Conservation (phyloP, 2,888 invertebrate genomes). For the Dryocosmus kuriphilus region DNA sequence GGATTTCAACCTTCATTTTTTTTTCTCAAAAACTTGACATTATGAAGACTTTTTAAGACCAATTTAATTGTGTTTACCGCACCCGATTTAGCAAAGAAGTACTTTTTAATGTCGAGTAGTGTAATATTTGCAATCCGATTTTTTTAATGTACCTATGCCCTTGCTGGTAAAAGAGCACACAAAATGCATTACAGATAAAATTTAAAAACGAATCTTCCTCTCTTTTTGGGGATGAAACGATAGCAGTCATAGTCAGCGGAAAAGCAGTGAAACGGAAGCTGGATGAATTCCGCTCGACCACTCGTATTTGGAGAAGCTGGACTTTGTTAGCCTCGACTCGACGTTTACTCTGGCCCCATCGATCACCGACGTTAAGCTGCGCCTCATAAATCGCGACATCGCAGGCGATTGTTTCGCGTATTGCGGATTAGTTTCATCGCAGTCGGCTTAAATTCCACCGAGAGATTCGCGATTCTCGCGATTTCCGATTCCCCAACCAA, state of each 20-base stretch:
- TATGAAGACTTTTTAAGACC: too few relatives aligned
- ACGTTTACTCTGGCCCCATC: conserved; percentile 36
- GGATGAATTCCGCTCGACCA: conserved; percentile 31
- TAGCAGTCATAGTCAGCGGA: background rate
- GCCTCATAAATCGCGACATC: conserved; percentile 33
- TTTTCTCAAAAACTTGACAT: too few relatives aligned
- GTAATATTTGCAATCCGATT: background rate
- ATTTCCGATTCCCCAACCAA: conserved; percentile 4
- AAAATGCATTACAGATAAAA: background rate
- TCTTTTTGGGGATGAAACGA: conserved; percentile 9
- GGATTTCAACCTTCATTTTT: too few relatives aligned
- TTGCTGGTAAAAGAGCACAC: background rate
- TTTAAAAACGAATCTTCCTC: background rate
- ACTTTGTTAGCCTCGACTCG: conserved; percentile 33
- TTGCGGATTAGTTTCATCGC: conserved; percentile 37
- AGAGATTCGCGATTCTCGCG: conserved; percentile 28
- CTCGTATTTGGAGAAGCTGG: conserved; percentile 37
- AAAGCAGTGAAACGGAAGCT: conserved; percentile 26
- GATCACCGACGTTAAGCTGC: conserved; percentile 34
- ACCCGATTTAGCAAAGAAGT: too few relatives aligned
- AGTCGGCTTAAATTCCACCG: conserved; percentile 33
- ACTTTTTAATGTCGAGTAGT: too few relatives aligned
- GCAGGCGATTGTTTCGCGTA: conserved; percentile 37
- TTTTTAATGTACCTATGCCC: background rate
- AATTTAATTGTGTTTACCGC: too few relatives aligned